Percentiles rank a stretch among this genome's conserved stretches.
Conservation (phyloP, 53 echinoderm and acorn worm genomes). For the Temnopleurus reevesii region DNA sequence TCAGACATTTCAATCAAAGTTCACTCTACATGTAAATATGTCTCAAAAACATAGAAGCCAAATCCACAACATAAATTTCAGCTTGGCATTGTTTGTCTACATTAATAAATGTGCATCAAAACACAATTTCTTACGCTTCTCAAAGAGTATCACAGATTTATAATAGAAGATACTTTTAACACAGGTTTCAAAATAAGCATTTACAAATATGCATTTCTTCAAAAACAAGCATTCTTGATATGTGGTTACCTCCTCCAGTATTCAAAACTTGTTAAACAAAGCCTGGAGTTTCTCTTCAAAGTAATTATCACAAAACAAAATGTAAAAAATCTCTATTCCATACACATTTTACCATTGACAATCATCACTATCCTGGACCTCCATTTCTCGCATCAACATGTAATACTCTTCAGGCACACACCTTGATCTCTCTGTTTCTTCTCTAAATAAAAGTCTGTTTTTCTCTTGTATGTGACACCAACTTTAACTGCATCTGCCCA, state of each 20-base stretch:
- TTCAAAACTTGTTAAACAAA: neutral
- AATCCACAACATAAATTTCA: neutral
- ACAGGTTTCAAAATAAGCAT: constrained; percentile 6
- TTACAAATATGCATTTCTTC: neutral
- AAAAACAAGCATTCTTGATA: neutral
- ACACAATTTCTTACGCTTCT: neutral
- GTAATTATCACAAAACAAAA: neutral
- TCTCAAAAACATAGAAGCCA: neutral
- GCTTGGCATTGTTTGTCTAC: neutral
- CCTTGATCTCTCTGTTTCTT: neutral
- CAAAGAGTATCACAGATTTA: neutral
- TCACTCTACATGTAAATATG: neutral
- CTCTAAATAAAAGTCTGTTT: neutral
- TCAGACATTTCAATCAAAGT: neutral
- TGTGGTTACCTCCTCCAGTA: neutral
- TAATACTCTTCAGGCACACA: neutral
- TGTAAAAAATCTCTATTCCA: neutral
- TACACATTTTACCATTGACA: neutral
- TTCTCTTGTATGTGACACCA: neutral
- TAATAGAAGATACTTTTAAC: too few species aligned
- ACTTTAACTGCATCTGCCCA: too few species aligned
- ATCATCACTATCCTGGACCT: neutral
- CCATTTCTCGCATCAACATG: neutral
- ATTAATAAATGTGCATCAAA: neutral
- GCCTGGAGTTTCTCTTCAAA: neutral